Evolutionary conservation across 2,797 vertebrate genomes (phyloP).

Genomic region (Enteromius trimaculatus): DNA sequence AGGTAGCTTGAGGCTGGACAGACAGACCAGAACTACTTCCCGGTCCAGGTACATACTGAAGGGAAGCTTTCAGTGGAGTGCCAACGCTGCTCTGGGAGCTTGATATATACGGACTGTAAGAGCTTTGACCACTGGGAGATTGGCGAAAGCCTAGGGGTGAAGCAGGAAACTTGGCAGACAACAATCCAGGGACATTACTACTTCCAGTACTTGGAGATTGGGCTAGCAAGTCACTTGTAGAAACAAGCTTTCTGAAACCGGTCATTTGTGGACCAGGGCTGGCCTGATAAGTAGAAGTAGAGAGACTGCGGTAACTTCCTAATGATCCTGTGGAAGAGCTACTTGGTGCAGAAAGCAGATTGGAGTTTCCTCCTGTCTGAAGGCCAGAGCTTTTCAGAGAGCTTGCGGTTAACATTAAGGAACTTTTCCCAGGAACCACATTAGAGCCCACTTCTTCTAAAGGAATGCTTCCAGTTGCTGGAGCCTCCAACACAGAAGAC

Average conservation of each 20-base stretch:
- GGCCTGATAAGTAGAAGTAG: neutral
- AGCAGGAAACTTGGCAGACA: neutral
- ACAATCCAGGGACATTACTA: too few relatives aligned
- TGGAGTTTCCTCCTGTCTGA: neutral
- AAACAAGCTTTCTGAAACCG: neutral
- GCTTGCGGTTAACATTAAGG: neutral
- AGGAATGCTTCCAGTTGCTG: neutral
- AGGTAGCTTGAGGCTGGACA: neutral
- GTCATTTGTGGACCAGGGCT: neutral
- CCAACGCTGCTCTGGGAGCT: neutral
- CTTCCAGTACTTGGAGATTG: neutral
- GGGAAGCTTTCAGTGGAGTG: neutral
- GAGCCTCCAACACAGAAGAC: neutral
- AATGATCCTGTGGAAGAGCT: neutral
- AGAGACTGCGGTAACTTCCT: neutral
- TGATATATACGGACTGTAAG: neutral
- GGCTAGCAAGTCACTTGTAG: neutral
- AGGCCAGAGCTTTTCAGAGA: neutral
- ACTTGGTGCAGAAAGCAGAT: neutral
- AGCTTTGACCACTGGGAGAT: neutral
- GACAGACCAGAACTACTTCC: neutral
- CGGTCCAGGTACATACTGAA: neutral
- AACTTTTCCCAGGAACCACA: neutral
- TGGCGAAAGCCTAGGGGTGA: neutral
- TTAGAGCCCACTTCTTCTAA: constrained; percentile 9